Conservation (phyloP, 1,140 invertebrate species). For the Micrasema minimum region DNA sequence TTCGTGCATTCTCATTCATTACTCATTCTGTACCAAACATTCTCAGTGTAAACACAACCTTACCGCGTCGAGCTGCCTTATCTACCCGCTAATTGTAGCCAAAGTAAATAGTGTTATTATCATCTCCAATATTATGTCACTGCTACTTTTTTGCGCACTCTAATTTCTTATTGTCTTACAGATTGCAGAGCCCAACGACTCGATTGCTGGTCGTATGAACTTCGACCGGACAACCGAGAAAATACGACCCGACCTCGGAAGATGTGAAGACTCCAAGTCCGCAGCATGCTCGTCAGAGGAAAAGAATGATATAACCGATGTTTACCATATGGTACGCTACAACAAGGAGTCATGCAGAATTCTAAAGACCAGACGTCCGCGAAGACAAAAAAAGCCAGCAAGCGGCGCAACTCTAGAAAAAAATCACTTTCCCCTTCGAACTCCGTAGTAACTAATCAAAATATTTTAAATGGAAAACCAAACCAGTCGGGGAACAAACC, state of each 20-base stretch:
- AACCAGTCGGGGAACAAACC: constrained; percentile 57
- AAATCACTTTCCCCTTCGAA: constrained; percentile 67
- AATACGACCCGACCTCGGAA: constrained; percentile 3
- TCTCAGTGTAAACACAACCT: constrained; percentile 7
- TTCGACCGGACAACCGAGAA: constrained; percentile 3
- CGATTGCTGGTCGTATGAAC: not conserved
- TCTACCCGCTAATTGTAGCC: too few species aligned
- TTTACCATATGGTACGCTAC: constrained; percentile 5
- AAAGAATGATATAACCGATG: not conserved
- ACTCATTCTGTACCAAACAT: constrained; percentile 2
- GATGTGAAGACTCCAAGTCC: not conserved
- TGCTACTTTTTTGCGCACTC: too few species aligned
- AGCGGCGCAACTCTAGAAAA: constrained; percentile 65
- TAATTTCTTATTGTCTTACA: constrained; percentile 4
- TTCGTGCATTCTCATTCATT: not conserved
- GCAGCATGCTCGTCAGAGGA: not conserved
- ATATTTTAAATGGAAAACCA: constrained; percentile 22
- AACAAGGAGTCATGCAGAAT: constrained; percentile 29
- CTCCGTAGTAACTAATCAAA: constrained; percentile 59
- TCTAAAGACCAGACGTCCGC: constrained; percentile 51
- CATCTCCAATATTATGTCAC: too few species aligned
- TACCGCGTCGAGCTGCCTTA: not conserved
- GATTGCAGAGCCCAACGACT: constrained; percentile 17
- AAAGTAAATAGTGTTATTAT: too few species aligned
- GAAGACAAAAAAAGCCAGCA: constrained; percentile 62